phyloP scores from a whole-genome alignment of 2,888 invertebrate genomes.

The Lithophane ornitopus region DNA sequence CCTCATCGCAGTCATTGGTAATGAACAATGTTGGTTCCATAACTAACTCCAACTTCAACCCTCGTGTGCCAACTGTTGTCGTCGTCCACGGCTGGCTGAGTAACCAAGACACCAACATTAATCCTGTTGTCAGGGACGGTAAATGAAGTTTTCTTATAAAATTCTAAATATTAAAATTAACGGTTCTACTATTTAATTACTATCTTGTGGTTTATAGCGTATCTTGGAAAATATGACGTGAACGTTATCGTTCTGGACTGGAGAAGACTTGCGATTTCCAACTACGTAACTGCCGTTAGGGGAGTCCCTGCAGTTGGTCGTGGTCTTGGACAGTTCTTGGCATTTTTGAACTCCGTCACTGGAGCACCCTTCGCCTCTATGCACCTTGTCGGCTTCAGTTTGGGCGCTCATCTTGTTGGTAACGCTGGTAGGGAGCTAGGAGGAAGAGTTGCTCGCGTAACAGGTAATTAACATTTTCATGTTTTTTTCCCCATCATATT shows the following conservation, averaged over 20 bases:
- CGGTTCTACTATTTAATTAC: not conserved
- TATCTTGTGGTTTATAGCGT: slow-evolving; percentile 21
- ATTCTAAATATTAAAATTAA: not conserved
- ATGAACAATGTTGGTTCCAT: slow-evolving; percentile 36
- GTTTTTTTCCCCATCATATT: not conserved
- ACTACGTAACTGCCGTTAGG: slow-evolving; percentile 77
- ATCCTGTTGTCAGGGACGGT: slow-evolving; percentile 49
- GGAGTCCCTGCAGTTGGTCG: slow-evolving; percentile 82
- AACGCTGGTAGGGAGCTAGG: slow-evolving; percentile 80
- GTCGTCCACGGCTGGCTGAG: slow-evolving; percentile 75
- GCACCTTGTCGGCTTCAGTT: slow-evolving; percentile 88
- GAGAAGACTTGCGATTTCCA: slow-evolving; percentile 75
- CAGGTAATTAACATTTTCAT: slow-evolving; percentile 70
- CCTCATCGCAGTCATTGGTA: slow-evolving; percentile 29
- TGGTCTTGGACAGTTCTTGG: slow-evolving; percentile 82
- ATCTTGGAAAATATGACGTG: slow-evolving; percentile 43
- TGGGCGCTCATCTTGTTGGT: slow-evolving; percentile 86
- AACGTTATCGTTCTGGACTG: slow-evolving; percentile 75
- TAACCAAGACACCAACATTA: slow-evolving; percentile 49
- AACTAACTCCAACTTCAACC: slow-evolving; percentile 73
- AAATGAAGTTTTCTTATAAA: not conserved
- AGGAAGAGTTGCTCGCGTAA: slow-evolving; percentile 79
- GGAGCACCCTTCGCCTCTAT: slow-evolving; percentile 75
- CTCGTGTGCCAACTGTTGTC: slow-evolving; percentile 63
- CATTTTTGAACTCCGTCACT: slow-evolving; percentile 74